A percentile compares a stretch with the other conserved stretches of the same genome.
Evolutionary conservation across 2,797 vertebrate species (phyloP).

Genomic region (Bradypodion ventrale): DNA sequence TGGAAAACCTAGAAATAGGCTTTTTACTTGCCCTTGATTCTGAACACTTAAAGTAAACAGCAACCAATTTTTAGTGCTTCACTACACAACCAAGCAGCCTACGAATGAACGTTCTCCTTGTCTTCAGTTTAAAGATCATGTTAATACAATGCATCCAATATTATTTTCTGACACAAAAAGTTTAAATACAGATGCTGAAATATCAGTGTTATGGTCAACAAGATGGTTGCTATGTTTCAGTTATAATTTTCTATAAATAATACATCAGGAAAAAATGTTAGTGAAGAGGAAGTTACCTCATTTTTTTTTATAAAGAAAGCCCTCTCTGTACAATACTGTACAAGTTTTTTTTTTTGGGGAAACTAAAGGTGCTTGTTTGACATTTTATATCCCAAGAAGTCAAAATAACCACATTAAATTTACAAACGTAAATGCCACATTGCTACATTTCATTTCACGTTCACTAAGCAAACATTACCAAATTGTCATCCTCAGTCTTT

Average conservation of each 20-base stretch:
- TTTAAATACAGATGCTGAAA: background rate
- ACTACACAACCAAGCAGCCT: background rate
- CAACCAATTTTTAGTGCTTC: background rate
- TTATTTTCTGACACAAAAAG: background rate
- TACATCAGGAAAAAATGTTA: constrained; percentile 10
- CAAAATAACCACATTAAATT: constrained; percentile 79
- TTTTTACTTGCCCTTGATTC: background rate
- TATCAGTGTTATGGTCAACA: accelerated
- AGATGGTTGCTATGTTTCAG: background rate
- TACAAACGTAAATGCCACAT: constrained; percentile 72
- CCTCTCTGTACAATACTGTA: constrained; percentile 28
- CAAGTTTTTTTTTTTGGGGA: too few species aligned
- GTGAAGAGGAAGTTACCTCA: background rate
- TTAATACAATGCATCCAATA: background rate
- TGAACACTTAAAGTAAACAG: background rate
- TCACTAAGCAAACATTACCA: constrained; percentile 77
- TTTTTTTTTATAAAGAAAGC: constrained; percentile 24
- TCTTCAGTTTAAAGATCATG: background rate
- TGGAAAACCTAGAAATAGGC: background rate
- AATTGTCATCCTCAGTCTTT: constrained; percentile 75
- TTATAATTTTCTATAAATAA: background rate
- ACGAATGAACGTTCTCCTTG: background rate
- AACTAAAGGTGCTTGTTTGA: constrained; percentile 51
- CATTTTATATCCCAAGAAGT: constrained; percentile 70
- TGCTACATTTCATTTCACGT: constrained; percentile 82